Evolutionary conservation across 2,113 vertebrate species (phyloP), one percentile per base, ranked within the genome.

Genomic region (Polypterus bichir): DNA sequence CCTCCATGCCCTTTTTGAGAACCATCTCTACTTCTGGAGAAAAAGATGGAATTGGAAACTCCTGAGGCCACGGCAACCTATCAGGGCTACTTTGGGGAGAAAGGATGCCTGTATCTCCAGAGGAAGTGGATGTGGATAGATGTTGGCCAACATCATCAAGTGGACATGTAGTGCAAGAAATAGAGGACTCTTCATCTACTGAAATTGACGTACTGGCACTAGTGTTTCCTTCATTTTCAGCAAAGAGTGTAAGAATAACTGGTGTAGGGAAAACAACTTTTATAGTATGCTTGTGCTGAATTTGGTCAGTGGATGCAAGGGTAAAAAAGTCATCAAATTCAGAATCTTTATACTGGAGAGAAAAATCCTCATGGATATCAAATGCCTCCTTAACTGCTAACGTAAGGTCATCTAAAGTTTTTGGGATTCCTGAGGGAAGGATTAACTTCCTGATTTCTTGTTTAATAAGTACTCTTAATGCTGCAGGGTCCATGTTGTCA

Each of bases 21-120:
- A 45, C 67, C 60, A 74, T 68, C 59, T 77, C 65, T 44, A 54
- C 71, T 44, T 71, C 55, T 1, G 61, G 66, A 48, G 67, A 62
- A 74, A 76, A 74, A 57, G 62, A 46, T 64, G 70, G 65, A 55
- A 74, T 63, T 4, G 67, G 69, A 10, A 74, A 74, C 61, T 70
- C 49, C 48, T 73, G 70, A 62, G 69, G 70, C 72, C 70, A 73
- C 54, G 66, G 65, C 27, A 49, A 56, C 57, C 47, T 11, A 48
- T 67, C 63, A 48, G 64, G 61, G 54, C 48, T 61, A 10, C 11
- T 71, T 65, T 7, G 10, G 27, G 2, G 47, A 52, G 61, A 9
- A 61, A 65, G 54, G n/a, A n/a, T n/a, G n/a, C n/a, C n/a, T n/a
- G n/a, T n/a, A n/a, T n/a, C n/a, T n/a, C n/a, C n/a, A n/a, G n/a